phyloP scores from a whole-genome alignment of 1,140 invertebrate genomes.

The Zeugodacus cucurbitae region DNA sequence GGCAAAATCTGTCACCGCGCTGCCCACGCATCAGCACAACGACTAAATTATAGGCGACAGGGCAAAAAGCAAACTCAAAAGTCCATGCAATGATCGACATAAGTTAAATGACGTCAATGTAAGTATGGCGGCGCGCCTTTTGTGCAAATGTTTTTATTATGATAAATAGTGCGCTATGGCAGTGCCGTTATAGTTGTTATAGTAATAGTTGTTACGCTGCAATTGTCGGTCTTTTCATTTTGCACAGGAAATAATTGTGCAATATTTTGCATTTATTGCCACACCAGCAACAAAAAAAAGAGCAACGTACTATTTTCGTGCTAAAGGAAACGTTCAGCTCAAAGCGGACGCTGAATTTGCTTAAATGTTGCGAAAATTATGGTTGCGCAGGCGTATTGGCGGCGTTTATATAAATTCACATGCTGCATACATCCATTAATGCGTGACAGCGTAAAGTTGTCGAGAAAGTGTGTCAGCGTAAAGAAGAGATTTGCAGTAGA shows the following conservation, averaged over 20 bases:
- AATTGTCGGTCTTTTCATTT: background rate
- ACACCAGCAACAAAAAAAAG: background rate
- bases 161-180: slow-evolving; percentile 58
- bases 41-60: slow-evolving; percentile 9
- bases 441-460: background rate
- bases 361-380: slow-evolving; percentile 27
- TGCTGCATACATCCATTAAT: too few relatives aligned
- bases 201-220: background rate
- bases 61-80: background rate
- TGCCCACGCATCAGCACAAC: slow-evolving; percentile 50
- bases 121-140: slow-evolving; percentile 46
- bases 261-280: slow-evolving; percentile 34
- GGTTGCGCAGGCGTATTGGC: background rate
- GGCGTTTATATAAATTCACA: background rate
- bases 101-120: too few relatives aligned
- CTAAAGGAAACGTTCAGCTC: background rate
- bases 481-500: background rate
- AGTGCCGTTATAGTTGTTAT: slow-evolving; percentile 59
- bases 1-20: slow-evolving; percentile 64
- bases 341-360: slow-evolving; percentile 24
- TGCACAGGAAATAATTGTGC: background rate
- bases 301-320: background rate
- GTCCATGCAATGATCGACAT: too few relatives aligned
- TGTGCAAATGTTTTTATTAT: slow-evolving; percentile 56
- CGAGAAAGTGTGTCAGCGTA: background rate